Conservation (phyloP, 2,113 vertebrate genomes). For the Chaetops frenatus region DNA sequence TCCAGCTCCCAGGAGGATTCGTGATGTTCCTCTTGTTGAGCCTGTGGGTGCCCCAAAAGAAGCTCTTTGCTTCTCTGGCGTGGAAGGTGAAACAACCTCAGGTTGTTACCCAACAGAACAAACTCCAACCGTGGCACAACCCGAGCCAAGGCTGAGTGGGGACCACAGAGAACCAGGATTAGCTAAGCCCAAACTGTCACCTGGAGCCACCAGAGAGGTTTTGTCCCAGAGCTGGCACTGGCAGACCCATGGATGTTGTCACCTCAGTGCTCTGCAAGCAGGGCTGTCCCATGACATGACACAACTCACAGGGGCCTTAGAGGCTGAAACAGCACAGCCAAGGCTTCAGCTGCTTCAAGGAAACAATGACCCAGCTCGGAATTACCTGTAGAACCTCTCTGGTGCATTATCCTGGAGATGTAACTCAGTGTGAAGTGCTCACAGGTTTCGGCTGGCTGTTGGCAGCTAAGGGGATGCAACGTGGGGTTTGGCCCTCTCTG, state of each 20-base stretch:
- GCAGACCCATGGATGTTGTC: background rate
- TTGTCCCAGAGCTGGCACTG: background rate
- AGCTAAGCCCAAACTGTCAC: accelerated
- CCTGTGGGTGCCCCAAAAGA: background rate
- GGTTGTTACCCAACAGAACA: background rate
- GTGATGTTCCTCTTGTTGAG: accelerated
- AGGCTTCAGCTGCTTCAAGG: background rate
- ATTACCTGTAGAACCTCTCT: background rate
- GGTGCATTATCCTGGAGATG: background rate
- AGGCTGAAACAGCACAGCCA: background rate
- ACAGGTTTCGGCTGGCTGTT: accelerated
- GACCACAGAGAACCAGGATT: background rate
- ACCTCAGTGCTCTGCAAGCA: background rate
- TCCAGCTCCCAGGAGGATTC: background rate
- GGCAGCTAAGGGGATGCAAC: background rate
- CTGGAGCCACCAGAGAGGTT: background rate
- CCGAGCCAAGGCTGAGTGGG: background rate
- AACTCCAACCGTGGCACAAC: background rate
- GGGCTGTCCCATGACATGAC: background rate
- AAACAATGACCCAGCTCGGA: background rate
- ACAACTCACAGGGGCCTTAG: background rate
- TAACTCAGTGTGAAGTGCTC: background rate
- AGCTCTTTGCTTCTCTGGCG: background rate
- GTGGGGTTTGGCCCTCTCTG: background rate
- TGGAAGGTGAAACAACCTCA: background rate